Conservation (phyloP, 2,888 invertebrate species). For the Parelbella ahira region DNA sequence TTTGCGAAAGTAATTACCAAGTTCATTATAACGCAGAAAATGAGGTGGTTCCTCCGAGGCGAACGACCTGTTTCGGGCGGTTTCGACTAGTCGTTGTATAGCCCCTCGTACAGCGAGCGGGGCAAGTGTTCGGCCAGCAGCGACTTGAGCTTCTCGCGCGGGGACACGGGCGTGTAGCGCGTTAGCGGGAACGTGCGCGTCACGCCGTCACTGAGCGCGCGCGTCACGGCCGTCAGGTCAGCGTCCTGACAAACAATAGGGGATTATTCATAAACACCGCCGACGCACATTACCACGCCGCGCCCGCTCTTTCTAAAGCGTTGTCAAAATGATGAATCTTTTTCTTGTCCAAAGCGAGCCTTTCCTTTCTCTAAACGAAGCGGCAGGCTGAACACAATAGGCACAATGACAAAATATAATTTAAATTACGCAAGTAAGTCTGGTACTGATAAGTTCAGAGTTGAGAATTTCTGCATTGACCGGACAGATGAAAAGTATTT, state of each 20-base stretch:
- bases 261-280: slow-evolving; percentile 10
- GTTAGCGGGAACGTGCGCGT: slow-evolving; percentile 90
- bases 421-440: too few species aligned
- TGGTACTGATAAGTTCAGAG: too few species aligned
- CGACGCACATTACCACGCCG: not conserved
- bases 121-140: slow-evolving; percentile 90
- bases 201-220: slow-evolving; percentile 88
- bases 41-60: slow-evolving; percentile 17
- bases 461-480: too few species aligned
- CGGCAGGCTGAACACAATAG: too few species aligned
- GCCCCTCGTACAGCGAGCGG: slow-evolving; percentile 88
- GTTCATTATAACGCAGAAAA: slow-evolving; percentile 11
- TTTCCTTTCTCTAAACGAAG: not conserved
- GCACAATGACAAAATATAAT: too few species aligned
- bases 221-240: slow-evolving; percentile 87
- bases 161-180: slow-evolving; percentile 91
- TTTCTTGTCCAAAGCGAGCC: not conserved
- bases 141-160: slow-evolving; percentile 88
- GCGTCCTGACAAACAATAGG: slow-evolving; percentile 79
- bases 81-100: slow-evolving; percentile 78
- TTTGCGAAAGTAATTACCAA: slow-evolving; percentile 13
- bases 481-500: too few species aligned
- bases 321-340: slow-evolving; percentile 11
- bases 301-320: slow-evolving; percentile 2
- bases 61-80: slow-evolving; percentile 12